Evolutionary conservation across 1,140 invertebrate genomes (phyloP).

Genomic region (Akabosia matsudoensis): DNA sequence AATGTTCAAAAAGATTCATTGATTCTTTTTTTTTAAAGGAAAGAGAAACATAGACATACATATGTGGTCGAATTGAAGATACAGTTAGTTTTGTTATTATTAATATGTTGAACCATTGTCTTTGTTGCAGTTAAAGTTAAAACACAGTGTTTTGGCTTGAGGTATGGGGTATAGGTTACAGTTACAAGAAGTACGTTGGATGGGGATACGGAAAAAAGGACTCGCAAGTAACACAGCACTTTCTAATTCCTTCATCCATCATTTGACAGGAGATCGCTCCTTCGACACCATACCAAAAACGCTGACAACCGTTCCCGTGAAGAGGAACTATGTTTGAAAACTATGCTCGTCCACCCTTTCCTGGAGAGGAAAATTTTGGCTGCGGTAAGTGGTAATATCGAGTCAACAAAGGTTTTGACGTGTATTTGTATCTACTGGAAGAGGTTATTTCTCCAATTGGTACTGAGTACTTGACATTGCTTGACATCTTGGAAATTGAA

Average conservation of each 20-base stretch:
- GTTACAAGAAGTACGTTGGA: neutral
- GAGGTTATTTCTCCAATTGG: slow-evolving; percentile 22
- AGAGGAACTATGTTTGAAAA: no score
- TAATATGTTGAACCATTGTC: no score
- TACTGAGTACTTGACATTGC: slow-evolving; percentile 38
- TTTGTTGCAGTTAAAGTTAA: neutral
- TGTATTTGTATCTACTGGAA: neutral
- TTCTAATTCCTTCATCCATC: slow-evolving; percentile 17
- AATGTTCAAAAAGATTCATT: no score
- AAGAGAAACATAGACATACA: no score
- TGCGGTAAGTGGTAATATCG: slow-evolving; percentile 1
- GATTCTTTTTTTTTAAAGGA: no score
- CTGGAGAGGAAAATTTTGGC: neutral
- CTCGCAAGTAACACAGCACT: no score
- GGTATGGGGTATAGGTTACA: no score
- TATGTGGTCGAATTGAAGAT: no score
- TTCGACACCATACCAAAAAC: neutral
- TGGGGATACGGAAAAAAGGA: neutral
- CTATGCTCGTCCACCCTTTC: no score
- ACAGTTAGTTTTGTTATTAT: no score
- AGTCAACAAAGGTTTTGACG: neutral
- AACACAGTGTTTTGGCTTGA: no score
- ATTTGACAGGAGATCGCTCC: neutral
- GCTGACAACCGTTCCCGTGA: neutral
- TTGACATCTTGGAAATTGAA: slow-evolving; percentile 47